Evolutionary conservation across 2,888 invertebrate species (phyloP), one percentile per base, ranked within the genome.

Genomic region (Euproctis similis): DNA sequence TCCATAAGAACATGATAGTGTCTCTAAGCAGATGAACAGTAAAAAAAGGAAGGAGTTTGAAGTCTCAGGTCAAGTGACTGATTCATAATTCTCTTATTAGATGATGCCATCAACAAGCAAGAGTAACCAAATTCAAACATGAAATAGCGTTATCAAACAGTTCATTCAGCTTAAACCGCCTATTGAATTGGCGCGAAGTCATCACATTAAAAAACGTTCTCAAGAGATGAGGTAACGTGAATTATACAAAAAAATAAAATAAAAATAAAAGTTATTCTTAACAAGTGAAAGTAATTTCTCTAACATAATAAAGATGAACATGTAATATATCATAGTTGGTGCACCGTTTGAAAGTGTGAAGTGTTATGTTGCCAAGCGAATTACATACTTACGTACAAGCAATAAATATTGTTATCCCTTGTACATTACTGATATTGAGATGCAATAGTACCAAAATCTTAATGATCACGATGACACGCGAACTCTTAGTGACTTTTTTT

Each of bases 271-370:
- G 46, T 48, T 39, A 46, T 49, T 47, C 49, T 53, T 53, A 54
- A 56, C 53, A 55, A 63, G 72, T 56, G 71, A 72, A 72, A 72
- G 72, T 53, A 49, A 53, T 54, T 50, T 58, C 55, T 47, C 57
- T 39, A 48, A 50, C 51, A 56, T n/a, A n/a, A n/a, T n/a, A 57
- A 60, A 19, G 8, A 60, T 55, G 51, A 59, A 59, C 67, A 69
- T 64, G 68, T 65, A 64, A n/a, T n/a, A 67, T 68, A 43, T 59
- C 57, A 66, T 62, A 69, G 54, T 71, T 71, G 61, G 53, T 40
- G 51, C 53, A 55, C 38, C 10, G 41, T 39, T 39, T 33, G 47
- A 44, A 48, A 44, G 54, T 60, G 56, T 49, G 60, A 64, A n/a
- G n/a, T 14, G 6, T 14, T 14, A 14, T 58, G 44, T 36, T 45